Percentiles rank a stretch among this genome's conserved stretches.
Evolutionary conservation across 1,140 invertebrate species (phyloP).

Genomic region (Reticulitermes speratus): DNA sequence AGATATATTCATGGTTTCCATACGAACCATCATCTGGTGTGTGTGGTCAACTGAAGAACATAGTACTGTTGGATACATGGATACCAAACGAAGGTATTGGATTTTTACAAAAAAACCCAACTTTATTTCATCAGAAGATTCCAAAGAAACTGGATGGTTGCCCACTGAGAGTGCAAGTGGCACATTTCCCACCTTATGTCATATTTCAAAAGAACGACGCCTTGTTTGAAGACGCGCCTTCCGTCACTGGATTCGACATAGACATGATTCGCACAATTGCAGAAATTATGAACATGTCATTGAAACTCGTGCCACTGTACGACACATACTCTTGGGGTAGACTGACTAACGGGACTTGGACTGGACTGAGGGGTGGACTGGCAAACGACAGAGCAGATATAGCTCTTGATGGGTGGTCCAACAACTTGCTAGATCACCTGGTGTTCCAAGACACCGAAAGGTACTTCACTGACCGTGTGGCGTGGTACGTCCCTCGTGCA

Average conservation of each 20-base stretch:
- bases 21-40: background rate
- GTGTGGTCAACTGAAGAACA: background rate
- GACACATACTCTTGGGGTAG: background rate
- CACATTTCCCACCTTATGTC: background rate
- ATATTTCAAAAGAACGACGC: background rate
- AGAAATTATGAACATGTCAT: background rate
- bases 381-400: background rate
- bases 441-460: background rate
- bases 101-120: background rate
- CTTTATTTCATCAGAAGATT: background rate
- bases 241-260: background rate
- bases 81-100: background rate
- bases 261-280: background rate
- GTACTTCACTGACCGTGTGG: background rate
- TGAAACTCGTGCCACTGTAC: background rate
- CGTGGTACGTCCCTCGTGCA: background rate
- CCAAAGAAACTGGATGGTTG: background rate
- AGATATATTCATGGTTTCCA: background rate
- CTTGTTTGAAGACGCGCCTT: background rate
- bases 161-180: background rate
- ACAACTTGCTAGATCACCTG: background rate
- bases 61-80: background rate
- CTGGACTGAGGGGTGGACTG: background rate
- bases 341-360: too few relatives aligned
- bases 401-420: background rate